Percentiles rank a stretch among this genome's conserved stretches.
Evolutionary conservation across 53 echinoderm and acorn worm genomes (phyloP).

Genomic region (Echinarachnius parma): DNA sequence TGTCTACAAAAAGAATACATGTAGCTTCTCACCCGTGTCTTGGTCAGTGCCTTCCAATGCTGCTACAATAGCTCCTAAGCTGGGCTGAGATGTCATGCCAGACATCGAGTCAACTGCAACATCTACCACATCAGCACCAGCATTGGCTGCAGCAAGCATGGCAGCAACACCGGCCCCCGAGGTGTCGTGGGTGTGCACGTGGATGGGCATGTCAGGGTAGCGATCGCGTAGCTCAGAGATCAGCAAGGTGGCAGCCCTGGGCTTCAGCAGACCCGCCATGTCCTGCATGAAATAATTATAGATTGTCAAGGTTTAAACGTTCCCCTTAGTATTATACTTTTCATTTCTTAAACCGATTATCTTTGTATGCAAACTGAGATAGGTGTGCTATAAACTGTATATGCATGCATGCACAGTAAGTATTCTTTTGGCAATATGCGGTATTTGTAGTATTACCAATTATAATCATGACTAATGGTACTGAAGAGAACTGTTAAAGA

Average conservation of each 20-base stretch:
- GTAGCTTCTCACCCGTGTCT: slow-evolving; percentile 92
- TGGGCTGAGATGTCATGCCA: slow-evolving; percentile 98
- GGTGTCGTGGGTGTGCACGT: slow-evolving; percentile 94
- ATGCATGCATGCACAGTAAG: no score
- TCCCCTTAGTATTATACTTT: no score
- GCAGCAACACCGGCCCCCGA: slow-evolving; percentile 90
- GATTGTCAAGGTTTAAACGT: no score
- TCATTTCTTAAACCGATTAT: no score
- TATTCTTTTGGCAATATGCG: no score
- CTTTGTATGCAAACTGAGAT: no score
- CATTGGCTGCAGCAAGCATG: slow-evolving; percentile 89
- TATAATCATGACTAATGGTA: no score
- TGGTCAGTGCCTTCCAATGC: slow-evolving; percentile 77
- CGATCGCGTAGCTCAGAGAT: slow-evolving; percentile 73
- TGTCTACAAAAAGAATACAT: no score
- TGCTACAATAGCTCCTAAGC: slow-evolving; percentile 93
- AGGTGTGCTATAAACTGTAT: no score
- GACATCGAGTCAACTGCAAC: slow-evolving; percentile 98
- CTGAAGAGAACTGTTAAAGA: no score
- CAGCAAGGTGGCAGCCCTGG: slow-evolving; percentile 78
- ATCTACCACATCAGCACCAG: slow-evolving; percentile 93
- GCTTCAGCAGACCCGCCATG: slow-evolving; percentile 91
- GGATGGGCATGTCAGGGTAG: slow-evolving; percentile 91
- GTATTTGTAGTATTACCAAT: no score
- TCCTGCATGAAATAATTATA: slow-evolving; percentile 71